These are phyloP conservation scores for Synodontis membranacea DNA, from an alignment of 2,113 vertebrate genomes.

Conservation along the genomic window DNA sequence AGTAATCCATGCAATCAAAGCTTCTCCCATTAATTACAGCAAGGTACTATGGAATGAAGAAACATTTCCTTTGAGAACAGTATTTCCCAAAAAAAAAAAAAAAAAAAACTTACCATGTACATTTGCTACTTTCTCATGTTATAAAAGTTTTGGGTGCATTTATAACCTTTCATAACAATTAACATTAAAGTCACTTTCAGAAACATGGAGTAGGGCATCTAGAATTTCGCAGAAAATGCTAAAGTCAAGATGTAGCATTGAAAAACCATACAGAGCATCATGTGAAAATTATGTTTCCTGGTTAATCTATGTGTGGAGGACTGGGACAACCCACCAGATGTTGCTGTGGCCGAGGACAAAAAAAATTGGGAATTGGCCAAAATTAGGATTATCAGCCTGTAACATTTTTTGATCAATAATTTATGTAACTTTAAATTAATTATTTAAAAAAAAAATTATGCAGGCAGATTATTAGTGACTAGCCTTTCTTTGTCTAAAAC, in stretches of 20 bases:
- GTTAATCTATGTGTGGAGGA: not conserved
- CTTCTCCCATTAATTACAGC: constrained; percentile 29
- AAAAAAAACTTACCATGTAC: not conserved
- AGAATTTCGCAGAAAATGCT: not conserved
- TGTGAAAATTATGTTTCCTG: not conserved
- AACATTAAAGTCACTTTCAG: not conserved
- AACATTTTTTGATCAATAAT: not conserved
- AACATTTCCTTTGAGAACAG: constrained; percentile 19
- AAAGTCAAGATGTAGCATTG: not conserved
- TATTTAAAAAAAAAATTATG: not conserved
- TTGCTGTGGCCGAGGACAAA: not conserved
- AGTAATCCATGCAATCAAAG: constrained; percentile 23
- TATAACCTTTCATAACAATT: not conserved
- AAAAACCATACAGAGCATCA: not conserved
- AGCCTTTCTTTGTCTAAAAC: not conserved
- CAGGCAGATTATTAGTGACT: not conserved
- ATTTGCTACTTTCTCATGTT: not conserved
- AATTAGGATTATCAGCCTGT: not conserved
- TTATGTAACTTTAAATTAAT: not conserved
- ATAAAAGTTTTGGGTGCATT: not conserved
- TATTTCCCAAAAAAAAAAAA: not conserved
- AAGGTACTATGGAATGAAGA: constrained; percentile 24
- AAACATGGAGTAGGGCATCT: not conserved
- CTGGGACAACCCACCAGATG: not conserved
- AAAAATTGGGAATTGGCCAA: not conserved